A percentile compares a stretch with the other conserved stretches of the same genome.
These are phyloP conservation scores for Trichoplax adhaerens DNA, from an alignment of 37 sponge, comb jelly and placozoan species.

Conservation along the genomic window DNA sequence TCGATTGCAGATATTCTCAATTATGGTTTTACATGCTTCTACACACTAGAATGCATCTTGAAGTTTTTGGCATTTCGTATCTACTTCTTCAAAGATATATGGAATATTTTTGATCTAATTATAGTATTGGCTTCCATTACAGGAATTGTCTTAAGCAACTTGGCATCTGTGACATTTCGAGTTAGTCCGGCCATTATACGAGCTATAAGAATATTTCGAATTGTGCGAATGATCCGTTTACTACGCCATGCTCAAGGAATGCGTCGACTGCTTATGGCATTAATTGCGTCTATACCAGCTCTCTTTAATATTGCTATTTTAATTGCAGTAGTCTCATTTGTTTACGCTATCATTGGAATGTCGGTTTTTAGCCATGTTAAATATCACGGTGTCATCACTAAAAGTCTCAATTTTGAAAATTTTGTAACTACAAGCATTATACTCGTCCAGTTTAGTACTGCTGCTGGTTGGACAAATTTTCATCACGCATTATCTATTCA, in stretches of 20 bases:
- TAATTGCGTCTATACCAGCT: conserved; percentile 15
- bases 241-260: conserved; percentile 16
- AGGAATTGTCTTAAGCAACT: too few relatives aligned
- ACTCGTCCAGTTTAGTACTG: conserved; percentile 13
- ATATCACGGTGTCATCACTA: conserved; percentile 10
- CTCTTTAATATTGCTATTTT: conserved; percentile 19
- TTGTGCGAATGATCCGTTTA: conserved; percentile 13
- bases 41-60: too few relatives aligned
- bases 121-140: too few relatives aligned
- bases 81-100: too few relatives aligned
- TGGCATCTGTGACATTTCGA: too few relatives aligned
- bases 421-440: not conserved
- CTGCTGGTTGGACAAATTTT: conserved; percentile 27
- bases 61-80: too few relatives aligned
- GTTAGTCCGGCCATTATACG: conserved; percentile 14
- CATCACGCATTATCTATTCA: conserved; percentile 10
- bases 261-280: conserved; percentile 12
- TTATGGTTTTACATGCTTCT: too few relatives aligned
- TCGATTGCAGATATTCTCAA: too few relatives aligned
- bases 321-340: conserved; percentile 18
- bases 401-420: not conserved
- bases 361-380: conserved; percentile 12
- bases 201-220: conserved; percentile 13
- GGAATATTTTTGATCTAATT: too few relatives aligned
- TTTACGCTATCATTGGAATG: conserved; percentile 22